Conservation (phyloP, 2,797 vertebrate species). For the Harpagifer antarcticus region DNA sequence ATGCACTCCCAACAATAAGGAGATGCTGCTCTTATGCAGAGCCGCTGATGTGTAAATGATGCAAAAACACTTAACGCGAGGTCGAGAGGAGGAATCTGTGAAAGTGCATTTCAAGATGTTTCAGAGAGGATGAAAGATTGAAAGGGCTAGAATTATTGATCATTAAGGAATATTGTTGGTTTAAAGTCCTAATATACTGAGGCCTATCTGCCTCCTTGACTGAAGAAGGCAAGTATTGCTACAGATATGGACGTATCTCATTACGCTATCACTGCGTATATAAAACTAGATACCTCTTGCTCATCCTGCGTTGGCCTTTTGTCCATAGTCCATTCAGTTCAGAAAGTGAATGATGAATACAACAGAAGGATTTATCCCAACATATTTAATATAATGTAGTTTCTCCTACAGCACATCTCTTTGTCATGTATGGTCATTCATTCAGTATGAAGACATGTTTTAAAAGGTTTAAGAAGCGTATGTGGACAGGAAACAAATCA, state of each 20-base stretch:
- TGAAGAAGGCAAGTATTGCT: background rate
- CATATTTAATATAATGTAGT: background rate
- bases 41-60: constrained; percentile 52
- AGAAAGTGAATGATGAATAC: background rate
- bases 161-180: background rate
- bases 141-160: background rate
- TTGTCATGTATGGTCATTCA: fast-evolving
- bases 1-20: constrained; percentile 53
- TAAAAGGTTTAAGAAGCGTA: background rate
- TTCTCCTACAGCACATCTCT: background rate
- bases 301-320: constrained; percentile 11
- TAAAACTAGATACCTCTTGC: background rate
- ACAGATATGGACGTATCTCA: constrained; percentile 19
- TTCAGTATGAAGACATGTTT: background rate
- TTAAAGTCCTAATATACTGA: background rate
- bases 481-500: no score
- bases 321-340: background rate
- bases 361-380: background rate
- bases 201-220: background rate
- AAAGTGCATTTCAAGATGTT: constrained; percentile 7
- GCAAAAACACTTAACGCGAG: constrained; percentile 38
- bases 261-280: background rate
- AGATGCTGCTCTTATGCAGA: constrained; percentile 53
- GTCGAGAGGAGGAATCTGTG: constrained; percentile 7
- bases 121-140: background rate